phyloP scores from a whole-genome alignment of 2,797 vertebrate species.

The Peromyscus eremicus region DNA sequence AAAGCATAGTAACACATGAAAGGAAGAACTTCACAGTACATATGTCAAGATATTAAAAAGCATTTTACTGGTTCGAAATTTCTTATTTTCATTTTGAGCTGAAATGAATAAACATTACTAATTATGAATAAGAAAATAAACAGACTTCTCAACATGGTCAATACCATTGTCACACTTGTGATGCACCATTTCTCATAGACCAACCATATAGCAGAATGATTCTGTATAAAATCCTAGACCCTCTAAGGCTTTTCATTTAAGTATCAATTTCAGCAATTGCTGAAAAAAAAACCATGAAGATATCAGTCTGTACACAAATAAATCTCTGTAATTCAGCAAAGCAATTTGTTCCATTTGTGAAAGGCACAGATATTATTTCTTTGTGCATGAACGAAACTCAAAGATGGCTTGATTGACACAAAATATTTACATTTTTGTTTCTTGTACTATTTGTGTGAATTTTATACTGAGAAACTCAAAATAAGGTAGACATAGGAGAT shows the following conservation, averaged over 20 bases:
- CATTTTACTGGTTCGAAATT: background rate
- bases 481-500: background rate
- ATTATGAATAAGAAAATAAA: background rate
- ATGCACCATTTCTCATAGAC: background rate
- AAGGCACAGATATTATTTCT: background rate
- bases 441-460: background rate
- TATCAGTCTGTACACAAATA: background rate
- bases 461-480: background rate
- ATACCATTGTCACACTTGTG: background rate
- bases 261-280: background rate
- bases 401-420: background rate
- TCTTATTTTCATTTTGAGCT: background rate
- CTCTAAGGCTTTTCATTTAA: background rate
- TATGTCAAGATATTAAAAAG: background rate
- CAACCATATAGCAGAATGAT: background rate
- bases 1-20: slow-evolving; percentile 4
- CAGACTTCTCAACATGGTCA: background rate
- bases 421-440: background rate
- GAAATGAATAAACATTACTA: background rate
- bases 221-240: background rate
- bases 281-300: background rate
- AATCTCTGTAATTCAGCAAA: background rate
- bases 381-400: background rate
- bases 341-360: background rate
- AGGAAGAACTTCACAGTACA: background rate